Evolutionary conservation across 1,140 invertebrate genomes (phyloP).

Genomic region (Wiebesia pumilae): DNA sequence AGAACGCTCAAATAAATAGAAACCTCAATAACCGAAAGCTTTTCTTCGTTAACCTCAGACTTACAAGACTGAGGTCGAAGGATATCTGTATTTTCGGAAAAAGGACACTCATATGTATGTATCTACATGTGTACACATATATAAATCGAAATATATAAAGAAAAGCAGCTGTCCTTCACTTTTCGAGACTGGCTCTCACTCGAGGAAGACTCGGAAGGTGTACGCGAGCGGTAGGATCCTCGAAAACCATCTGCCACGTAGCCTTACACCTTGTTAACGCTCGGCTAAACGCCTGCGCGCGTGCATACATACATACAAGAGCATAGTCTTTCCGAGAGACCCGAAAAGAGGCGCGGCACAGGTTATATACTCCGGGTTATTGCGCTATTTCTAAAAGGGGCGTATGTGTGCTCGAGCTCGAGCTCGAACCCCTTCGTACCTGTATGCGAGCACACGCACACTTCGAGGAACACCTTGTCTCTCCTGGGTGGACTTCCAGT

Average conservation of each 20-base stretch:
- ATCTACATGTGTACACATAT: slow-evolving; percentile 3
- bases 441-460: background rate
- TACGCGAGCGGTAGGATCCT: background rate
- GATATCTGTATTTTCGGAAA: background rate
- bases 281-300: background rate
- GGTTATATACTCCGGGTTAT: background rate
- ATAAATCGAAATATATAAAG: background rate
- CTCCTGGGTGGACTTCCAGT: background rate
- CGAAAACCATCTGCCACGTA: slow-evolving; percentile 42
- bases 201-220: slow-evolving; percentile 33
- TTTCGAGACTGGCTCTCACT: slow-evolving; percentile 47
- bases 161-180: slow-evolving; percentile 62
- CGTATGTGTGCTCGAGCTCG: background rate
- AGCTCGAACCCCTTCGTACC: background rate
- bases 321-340: background rate
- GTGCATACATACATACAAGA: background rate
- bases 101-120: too few relatives aligned
- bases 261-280: slow-evolving; percentile 34
- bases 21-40: background rate
- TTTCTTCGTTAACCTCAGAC: slow-evolving; percentile 24
- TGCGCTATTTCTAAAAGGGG: background rate
- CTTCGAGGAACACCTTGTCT: background rate
- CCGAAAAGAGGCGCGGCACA: slow-evolving; percentile 3
- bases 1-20: background rate
- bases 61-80: slow-evolving; percentile 22